phyloP scores from a whole-genome alignment of 2,888 invertebrate species.

The Acanthopleura granulata region DNA sequence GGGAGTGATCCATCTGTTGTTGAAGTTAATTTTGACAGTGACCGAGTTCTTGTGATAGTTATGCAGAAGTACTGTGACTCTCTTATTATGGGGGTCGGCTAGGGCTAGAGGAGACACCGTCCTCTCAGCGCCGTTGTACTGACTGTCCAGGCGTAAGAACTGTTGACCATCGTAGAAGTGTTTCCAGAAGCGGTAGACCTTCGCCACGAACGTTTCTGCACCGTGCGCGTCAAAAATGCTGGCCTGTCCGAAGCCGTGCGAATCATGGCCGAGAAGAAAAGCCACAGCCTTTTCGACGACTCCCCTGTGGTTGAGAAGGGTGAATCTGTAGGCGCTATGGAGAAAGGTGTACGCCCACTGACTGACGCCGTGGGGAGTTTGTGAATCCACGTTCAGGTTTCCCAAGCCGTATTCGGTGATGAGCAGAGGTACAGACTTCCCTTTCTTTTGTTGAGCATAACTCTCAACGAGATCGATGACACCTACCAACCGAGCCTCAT shows the following conservation, averaged over 20 bases:
- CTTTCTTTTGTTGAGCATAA: constrained; percentile 19
- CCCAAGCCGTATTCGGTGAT: constrained; percentile 20
- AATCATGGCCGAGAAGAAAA: not conserved
- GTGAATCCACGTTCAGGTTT: not conserved
- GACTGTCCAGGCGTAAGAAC: constrained; percentile 15
- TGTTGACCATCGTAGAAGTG: constrained; percentile 8
- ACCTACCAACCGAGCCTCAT: constrained; percentile 21
- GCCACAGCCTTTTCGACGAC: constrained; percentile 21
- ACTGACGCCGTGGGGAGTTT: not conserved
- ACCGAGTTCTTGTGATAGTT: not conserved
- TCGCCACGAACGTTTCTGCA: not conserved
- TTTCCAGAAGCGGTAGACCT: constrained; percentile 22
- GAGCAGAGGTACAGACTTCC: constrained; percentile 16
- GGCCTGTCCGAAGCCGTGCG: not conserved
- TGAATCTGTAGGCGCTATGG: constrained; percentile 22
- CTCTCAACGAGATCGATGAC: constrained; percentile 21
- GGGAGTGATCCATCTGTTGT: not conserved
- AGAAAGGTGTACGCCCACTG: constrained; percentile 20
- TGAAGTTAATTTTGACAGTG: not conserved
- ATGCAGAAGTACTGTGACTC: not conserved
- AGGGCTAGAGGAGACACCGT: constrained; percentile 21
- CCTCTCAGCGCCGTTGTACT: constrained; percentile 17
- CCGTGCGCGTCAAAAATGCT: constrained; percentile 15
- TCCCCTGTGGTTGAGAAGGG: constrained; percentile 14
- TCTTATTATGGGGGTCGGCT: constrained; percentile 8